Conservation (phyloP, 2,888 invertebrate species). For the Andrena hattorfiana region DNA sequence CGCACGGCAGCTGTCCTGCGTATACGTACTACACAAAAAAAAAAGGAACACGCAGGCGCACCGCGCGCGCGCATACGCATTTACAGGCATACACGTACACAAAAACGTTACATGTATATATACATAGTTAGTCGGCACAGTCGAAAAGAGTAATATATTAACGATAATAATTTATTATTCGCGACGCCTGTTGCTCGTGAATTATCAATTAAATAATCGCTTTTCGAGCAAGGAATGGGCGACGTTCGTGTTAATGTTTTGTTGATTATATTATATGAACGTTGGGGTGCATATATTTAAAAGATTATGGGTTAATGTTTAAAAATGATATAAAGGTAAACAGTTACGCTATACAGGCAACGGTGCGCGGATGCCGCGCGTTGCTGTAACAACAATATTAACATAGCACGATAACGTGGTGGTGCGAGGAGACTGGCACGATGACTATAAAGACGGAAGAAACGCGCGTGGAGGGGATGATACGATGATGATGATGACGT, state of each 20-base stretch:
- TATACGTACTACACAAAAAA: slow-evolving; percentile 24
- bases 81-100: slow-evolving; percentile 37
- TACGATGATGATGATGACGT: slow-evolving; percentile 4
- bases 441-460: slow-evolving; percentile 40
- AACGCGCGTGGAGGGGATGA: neutral
- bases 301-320: slow-evolving; percentile 76
- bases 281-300: slow-evolving; percentile 76
- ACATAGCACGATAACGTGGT: slow-evolving; percentile 30
- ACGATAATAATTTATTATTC: slow-evolving; percentile 68
- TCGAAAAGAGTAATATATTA: slow-evolving; percentile 65
- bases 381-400: slow-evolving; percentile 60
- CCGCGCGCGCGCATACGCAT: slow-evolving; percentile 47
- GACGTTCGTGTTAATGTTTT: slow-evolving; percentile 79
- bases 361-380: slow-evolving; percentile 53
- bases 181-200: slow-evolving; percentile 70
- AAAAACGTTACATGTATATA: slow-evolving; percentile 60
- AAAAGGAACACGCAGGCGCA: slow-evolving; percentile 44
- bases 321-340: slow-evolving; percentile 66
- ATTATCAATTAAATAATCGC: slow-evolving; percentile 62
- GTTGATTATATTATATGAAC: slow-evolving; percentile 80
- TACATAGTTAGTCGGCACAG: slow-evolving; percentile 67
- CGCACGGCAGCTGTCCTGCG: slow-evolving; percentile 26
- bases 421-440: slow-evolving; percentile 37
- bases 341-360: slow-evolving; percentile 54
- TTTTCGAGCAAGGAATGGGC: slow-evolving; percentile 56